Evolutionary conservation across 2,797 vertebrate genomes (phyloP), one percentile per base, ranked within the genome.

Genomic region (Euphonia xanthogaster): DNA sequence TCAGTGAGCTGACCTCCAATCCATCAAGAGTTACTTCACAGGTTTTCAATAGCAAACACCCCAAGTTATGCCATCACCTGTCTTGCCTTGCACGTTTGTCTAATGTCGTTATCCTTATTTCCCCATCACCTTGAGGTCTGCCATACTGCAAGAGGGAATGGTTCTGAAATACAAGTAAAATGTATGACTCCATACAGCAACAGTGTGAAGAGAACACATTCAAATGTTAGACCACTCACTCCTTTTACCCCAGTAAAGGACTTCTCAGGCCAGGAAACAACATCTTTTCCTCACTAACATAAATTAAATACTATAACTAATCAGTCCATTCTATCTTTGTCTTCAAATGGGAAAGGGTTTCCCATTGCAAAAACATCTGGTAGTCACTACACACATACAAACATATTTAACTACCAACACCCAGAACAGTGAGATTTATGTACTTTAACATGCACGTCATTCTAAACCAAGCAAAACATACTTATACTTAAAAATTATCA

Each of bases 31-130:
- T 24, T 50, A 21, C 7, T 67, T 14, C 3, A 35, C 16, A 74
- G 21, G 31, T 51, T 84, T 51, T 35, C 39, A 76, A 5, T 0
- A 80, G 51, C 14, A 3, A 74, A 75, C n/a, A 47, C 3, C 33
- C 14, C 24, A n/a, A 55, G 22, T 39, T 4, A 12, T 71, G 66
- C 90, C 77, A 98, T 99, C 96, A 99, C 99, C 99, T 98, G 98
- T 99, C 99, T 95, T 99, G 99, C 97, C 99, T 99, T 1, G 99
- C 98, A 48, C 99, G 99, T 97, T 99, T 99, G 98, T 99, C 99
- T 92, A 99, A 96, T 0, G 99, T 98, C 8, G 98, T 96, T 91
- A 99, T 98, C 48, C 98, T 98, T 66, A 99, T 99, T 96, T 99
- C 99, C 17, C 99, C 99, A 62, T 99, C 99, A 53, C 99, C 99